Evolutionary conservation across 2,797 vertebrate species (phyloP).

Genomic region (Xerus rutilus): DNA sequence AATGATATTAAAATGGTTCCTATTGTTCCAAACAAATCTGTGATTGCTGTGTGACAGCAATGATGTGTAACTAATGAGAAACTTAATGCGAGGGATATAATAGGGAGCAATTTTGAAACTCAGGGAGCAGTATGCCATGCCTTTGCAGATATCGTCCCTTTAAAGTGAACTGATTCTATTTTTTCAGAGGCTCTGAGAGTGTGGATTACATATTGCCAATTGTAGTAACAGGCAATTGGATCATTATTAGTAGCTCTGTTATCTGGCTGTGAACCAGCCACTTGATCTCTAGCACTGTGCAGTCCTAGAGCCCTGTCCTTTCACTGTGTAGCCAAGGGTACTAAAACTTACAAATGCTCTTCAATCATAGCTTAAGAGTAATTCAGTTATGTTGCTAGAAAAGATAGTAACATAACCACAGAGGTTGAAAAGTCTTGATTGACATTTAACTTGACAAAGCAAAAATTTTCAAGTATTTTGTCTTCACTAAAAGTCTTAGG

Average conservation of each 20-base stretch:
- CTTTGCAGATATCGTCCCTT: not conserved
- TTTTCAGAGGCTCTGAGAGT: not conserved
- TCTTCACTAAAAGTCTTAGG: conserved; percentile 21
- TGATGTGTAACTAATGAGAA: not conserved
- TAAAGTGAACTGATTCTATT: not conserved
- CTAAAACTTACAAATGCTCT: not conserved
- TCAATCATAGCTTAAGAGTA: not conserved
- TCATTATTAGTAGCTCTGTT: not conserved
- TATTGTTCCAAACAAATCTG: not conserved
- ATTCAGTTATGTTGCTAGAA: not conserved
- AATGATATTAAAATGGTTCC: conserved; percentile 38
- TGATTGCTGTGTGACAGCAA: not conserved
- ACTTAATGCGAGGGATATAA: conserved; percentile 24
- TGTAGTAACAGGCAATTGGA: not conserved
- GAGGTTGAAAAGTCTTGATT: not conserved
- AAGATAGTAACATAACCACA: not conserved
- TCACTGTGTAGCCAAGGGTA: not conserved
- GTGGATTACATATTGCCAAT: not conserved
- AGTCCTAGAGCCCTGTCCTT: not conserved
- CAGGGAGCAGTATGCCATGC: not conserved
- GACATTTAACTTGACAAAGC: not conserved
- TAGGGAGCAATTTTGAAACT: not conserved
- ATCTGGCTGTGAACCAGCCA: not conserved
- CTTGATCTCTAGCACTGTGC: not conserved
- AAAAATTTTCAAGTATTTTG: conserved; percentile 20